Percentiles rank a stretch among this genome's conserved stretches.
phyloP scores from a whole-genome alignment of 2,888 invertebrate species.

The Lasius platythorax region DNA sequence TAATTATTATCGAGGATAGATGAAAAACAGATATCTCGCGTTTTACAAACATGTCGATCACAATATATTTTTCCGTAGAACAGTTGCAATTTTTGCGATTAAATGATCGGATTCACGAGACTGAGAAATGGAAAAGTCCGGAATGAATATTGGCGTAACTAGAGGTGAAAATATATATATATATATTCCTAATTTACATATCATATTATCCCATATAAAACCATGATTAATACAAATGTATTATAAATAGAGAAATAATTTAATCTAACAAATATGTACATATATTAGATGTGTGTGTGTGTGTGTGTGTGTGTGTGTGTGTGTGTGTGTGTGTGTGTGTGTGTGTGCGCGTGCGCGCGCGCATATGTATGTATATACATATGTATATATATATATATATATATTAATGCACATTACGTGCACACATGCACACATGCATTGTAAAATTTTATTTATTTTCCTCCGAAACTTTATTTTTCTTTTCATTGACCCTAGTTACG shows the following conservation, averaged over 20 bases:
- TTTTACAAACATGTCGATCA: constrained; percentile 3
- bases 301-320: not conserved
- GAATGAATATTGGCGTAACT: constrained; percentile 18
- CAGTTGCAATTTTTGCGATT: constrained; percentile 2
- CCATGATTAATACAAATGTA: not conserved
- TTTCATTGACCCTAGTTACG: constrained; percentile 32
- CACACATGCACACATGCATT: not conserved
- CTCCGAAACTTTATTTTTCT: not conserved
- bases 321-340: too few species aligned
- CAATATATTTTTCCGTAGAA: constrained; percentile 12
- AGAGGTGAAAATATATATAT: not conserved
- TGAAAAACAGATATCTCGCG: not conserved
- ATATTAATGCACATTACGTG: not conserved
- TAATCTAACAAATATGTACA: not conserved
- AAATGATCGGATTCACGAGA: not conserved
- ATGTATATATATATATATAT: too few species aligned
- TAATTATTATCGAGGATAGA: not conserved
- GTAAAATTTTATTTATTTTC: constrained; percentile 1
- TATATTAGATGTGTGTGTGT: not conserved
- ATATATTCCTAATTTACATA: not conserved
- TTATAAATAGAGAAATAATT: not conserved
- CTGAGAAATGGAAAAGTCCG: not conserved
- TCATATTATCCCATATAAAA: not conserved
- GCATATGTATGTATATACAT: too few species aligned
- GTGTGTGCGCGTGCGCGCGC: too few species aligned